phyloP scores from a whole-genome alignment of 2,113 vertebrate genomes.

The Motacilla alba region DNA sequence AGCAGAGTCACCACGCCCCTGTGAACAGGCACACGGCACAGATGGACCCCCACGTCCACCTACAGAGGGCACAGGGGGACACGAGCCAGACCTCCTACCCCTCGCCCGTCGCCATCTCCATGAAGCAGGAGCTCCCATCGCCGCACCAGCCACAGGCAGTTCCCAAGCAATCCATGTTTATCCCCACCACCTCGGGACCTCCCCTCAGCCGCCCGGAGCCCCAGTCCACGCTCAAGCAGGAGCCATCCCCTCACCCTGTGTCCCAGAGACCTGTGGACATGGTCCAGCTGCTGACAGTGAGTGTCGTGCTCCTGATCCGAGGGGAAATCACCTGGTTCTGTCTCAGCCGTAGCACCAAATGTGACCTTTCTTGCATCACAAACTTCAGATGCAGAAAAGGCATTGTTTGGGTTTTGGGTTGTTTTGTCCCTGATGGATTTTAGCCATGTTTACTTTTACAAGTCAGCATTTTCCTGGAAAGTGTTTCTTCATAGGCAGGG shows the following conservation, averaged over 20 bases:
- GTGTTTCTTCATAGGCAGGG: background rate
- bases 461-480: background rate
- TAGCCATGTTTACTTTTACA: fast-evolving
- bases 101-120: slow-evolving; percentile 80
- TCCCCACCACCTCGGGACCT: slow-evolving; percentile 70
- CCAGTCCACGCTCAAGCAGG: slow-evolving; percentile 76
- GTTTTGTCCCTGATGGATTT: background rate
- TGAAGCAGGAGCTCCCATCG: slow-evolving; percentile 82
- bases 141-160: slow-evolving; percentile 71
- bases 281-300: slow-evolving; percentile 93
- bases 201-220: slow-evolving; percentile 73
- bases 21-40: slow-evolving; percentile 75
- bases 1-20: slow-evolving; percentile 75
- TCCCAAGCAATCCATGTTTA: slow-evolving; percentile 75
- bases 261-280: slow-evolving; percentile 89
- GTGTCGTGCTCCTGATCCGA: fast-evolving
- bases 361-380: background rate
- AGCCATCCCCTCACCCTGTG: slow-evolving; percentile 67
- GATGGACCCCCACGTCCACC: slow-evolving; percentile 79
- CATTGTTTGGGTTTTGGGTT: background rate
- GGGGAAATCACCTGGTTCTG: background rate
- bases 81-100: slow-evolving; percentile 85
- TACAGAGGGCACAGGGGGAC: slow-evolving; percentile 80
- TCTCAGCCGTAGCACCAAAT: background rate
- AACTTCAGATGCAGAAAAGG: background rate